These are phyloP conservation scores for Penaeus japonicus DNA, from an alignment of 1,140 invertebrate genomes.

Conservation along the genomic window DNA sequence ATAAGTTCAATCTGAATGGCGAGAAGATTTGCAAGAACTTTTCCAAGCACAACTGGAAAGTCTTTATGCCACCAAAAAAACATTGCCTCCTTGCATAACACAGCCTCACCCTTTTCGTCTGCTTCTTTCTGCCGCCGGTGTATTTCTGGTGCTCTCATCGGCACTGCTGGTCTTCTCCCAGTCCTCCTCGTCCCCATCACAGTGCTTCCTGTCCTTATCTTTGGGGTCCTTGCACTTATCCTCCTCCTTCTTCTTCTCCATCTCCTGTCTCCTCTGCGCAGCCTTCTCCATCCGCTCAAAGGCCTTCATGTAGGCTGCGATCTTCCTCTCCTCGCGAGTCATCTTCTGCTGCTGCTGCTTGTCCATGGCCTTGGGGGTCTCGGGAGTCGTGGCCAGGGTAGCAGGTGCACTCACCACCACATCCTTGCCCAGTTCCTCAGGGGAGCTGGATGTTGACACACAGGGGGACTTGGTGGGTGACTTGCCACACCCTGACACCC, in stretches of 20 bases:
- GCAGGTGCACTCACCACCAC: not conserved
- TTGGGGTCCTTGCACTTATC: conserved; percentile 50
- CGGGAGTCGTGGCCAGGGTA: not conserved
- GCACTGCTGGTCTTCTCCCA: conserved; percentile 54
- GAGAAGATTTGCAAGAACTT: no score
- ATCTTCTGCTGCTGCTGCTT: conserved; percentile 57
- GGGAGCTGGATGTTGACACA: conserved; percentile 18
- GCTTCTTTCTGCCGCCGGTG: conserved; percentile 28
- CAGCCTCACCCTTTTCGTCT: conserved; percentile 65
- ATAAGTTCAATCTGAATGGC: not conserved
- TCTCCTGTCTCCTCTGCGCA: conserved; percentile 67
- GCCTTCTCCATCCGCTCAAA: conserved; percentile 74
- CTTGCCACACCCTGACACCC: conserved; percentile 48
- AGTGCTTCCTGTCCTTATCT: conserved; percentile 52
- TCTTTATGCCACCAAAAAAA: not conserved
- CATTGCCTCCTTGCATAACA: conserved; percentile 25
- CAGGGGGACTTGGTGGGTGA: conserved; percentile 46
- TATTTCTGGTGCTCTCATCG: conserved; percentile 51
- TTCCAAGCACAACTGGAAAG: no score
- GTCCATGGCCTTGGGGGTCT: conserved; percentile 31
- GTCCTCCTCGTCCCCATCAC: conserved; percentile 54
- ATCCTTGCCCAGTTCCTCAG: conserved; percentile 2
- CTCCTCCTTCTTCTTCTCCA: conserved; percentile 61
- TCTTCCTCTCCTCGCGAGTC: conserved; percentile 93
- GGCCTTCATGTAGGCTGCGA: conserved; percentile 93